Evolutionary conservation across 1,140 invertebrate genomes (phyloP).

Genomic region (Nasonia vitripennis): DNA sequence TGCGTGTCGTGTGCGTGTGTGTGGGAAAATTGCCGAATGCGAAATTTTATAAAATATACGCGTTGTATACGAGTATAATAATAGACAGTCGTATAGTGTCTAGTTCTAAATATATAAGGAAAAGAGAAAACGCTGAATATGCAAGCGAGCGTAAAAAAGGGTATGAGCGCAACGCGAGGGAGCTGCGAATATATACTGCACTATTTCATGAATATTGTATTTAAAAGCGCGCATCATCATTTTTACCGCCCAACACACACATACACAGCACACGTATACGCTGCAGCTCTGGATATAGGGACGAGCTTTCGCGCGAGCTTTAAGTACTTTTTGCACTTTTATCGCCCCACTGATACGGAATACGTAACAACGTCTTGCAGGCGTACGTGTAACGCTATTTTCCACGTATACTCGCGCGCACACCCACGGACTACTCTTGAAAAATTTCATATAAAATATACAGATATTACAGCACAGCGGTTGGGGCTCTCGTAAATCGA

Average conservation of each 20-base stretch:
- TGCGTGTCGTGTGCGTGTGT: no score
- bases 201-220: slow-evolving; percentile 4
- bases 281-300: no score
- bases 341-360: slow-evolving; percentile 10
- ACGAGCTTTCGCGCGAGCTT: neutral
- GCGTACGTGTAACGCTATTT: neutral
- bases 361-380: neutral
- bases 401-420: neutral
- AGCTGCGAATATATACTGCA: neutral
- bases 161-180: neutral
- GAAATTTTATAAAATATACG: no score
- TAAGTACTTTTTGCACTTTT: slow-evolving; percentile 12
- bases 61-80: no score
- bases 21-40: no score
- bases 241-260: neutral
- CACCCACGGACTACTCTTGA: neutral
- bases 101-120: no score
- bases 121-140: neutral
- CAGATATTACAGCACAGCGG: no score
- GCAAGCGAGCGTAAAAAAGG: neutral
- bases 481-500: no score
- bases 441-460: neutral
- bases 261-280: neutral
- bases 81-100: no score
- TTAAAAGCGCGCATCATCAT: slow-evolving; percentile 6